Evolutionary conservation across 2,888 invertebrate genomes (phyloP).

Genomic region (Drosophila acutilabella): DNA sequence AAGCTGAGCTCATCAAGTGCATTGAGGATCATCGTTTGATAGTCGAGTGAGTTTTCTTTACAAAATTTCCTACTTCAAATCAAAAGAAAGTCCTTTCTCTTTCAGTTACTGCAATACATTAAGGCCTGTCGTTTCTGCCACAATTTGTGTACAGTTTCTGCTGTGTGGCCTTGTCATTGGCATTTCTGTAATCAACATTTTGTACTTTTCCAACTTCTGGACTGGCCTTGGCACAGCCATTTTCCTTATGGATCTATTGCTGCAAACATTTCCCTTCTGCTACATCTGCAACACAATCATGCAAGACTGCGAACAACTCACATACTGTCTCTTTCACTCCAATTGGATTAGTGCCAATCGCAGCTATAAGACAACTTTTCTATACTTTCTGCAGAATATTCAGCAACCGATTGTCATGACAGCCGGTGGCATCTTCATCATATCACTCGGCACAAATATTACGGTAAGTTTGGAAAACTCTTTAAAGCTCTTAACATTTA

Average conservation of each 20-base stretch:
- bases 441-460: slow-evolving; percentile 60
- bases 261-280: slow-evolving; percentile 69
- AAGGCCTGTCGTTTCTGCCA: slow-evolving; percentile 55
- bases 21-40: slow-evolving; percentile 55
- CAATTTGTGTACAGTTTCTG: slow-evolving; percentile 61
- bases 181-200: slow-evolving; percentile 48
- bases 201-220: slow-evolving; percentile 61
- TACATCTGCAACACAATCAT: slow-evolving; percentile 58
- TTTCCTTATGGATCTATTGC: slow-evolving; percentile 38
- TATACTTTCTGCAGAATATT: slow-evolving; percentile 60
- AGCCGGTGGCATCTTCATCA: slow-evolving; percentile 64
- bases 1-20: slow-evolving; percentile 49
- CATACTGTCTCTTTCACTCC: slow-evolving; percentile 61
- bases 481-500: background rate
- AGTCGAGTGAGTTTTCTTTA: slow-evolving; percentile 36
- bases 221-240: slow-evolving; percentile 36
- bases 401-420: slow-evolving; percentile 57
- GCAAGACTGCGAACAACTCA: slow-evolving; percentile 44
- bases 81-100: background rate
- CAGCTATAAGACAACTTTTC: slow-evolving; percentile 45
- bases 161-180: slow-evolving; percentile 59
- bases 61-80: background rate
- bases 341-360: slow-evolving; percentile 56
- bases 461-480: slow-evolving; percentile 39
- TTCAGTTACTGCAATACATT: slow-evolving; percentile 49